Evolutionary conservation across 2,797 vertebrate species (phyloP).

Genomic region (Tapirus indicus): DNA sequence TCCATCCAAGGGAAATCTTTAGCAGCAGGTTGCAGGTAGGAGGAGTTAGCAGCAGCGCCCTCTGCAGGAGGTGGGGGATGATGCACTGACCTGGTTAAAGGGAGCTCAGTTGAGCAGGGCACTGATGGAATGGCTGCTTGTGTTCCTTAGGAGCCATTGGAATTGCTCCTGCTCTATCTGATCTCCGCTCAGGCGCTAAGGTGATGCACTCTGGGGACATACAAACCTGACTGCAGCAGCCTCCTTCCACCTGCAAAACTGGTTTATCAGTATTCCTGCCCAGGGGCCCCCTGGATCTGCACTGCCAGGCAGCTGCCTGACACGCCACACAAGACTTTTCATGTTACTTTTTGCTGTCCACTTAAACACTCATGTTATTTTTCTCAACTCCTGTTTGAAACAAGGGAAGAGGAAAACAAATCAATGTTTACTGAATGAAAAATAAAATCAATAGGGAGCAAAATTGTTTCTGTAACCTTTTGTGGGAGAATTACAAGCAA

Average conservation of each 20-base stretch:
- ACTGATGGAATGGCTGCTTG: neutral
- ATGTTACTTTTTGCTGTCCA: neutral
- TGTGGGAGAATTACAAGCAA: neutral
- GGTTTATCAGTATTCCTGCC: neutral
- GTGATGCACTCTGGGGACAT: neutral
- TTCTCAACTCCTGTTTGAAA: neutral
- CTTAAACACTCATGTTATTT: neutral
- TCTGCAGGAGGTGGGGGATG: neutral
- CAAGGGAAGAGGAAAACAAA: neutral
- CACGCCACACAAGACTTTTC: neutral
- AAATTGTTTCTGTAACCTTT: conserved; percentile 57
- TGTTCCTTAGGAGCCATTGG: neutral
- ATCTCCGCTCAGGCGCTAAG: neutral
- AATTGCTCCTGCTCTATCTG: neutral
- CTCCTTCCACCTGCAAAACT: neutral
- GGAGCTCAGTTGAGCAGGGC: neutral
- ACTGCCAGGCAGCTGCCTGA: neutral
- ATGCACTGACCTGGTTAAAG: neutral
- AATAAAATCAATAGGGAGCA: conserved; percentile 31
- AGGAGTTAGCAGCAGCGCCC: neutral
- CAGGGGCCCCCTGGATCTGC: neutral
- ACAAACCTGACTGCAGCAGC: neutral
- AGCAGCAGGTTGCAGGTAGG: too few relatives aligned
- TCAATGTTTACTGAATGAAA: conserved; percentile 49
- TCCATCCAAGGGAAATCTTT: neutral